These are phyloP conservation scores for Danaus melanippus DNA, from an alignment of 1,140 invertebrate genomes.

Conservation along the genomic window DNA sequence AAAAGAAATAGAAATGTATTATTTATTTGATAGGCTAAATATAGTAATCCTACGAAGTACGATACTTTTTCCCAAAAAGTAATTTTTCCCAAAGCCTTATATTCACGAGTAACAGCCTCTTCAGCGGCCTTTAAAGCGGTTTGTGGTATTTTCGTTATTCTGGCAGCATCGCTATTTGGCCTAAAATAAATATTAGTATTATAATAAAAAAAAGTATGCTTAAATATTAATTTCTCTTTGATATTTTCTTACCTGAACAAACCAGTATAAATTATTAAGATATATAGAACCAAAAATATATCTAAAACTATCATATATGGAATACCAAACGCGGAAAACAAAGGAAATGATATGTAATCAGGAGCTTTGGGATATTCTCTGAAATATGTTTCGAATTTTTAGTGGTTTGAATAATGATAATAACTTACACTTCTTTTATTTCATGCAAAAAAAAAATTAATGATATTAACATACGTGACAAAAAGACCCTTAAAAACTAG, in stretches of 20 bases:
- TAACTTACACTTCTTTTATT: background rate
- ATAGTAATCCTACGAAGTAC: background rate
- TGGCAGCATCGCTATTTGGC: conserved; percentile 72
- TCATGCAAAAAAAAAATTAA: too few relatives aligned
- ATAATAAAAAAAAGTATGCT: background rate
- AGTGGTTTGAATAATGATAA: background rate
- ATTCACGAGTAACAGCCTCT: conserved; percentile 77
- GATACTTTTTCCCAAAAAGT: conserved; percentile 81
- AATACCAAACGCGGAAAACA: conserved; percentile 44
- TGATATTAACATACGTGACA: conserved; percentile 64
- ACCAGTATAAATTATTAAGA: conserved; percentile 40
- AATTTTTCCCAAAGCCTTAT: conserved; percentile 82
- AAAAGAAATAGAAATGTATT: conserved; percentile 18
- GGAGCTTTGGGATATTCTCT: conserved; percentile 41
- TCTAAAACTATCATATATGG: conserved; percentile 39
- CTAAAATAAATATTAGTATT: conserved; percentile 33
- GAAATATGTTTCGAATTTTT: conserved; percentile 15
- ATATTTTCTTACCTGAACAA: conserved; percentile 35
- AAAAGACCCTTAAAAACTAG: conserved; percentile 84
- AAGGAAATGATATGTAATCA: conserved; percentile 50
- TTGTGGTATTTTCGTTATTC: conserved; percentile 62
- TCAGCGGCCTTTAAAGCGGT: conserved; percentile 75
- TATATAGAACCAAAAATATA: conserved; percentile 24
- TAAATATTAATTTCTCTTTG: too few relatives aligned
- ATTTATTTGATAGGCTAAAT: background rate